Evolutionary conservation across 2,888 invertebrate species (phyloP).

Genomic region (Dione juno): DNA sequence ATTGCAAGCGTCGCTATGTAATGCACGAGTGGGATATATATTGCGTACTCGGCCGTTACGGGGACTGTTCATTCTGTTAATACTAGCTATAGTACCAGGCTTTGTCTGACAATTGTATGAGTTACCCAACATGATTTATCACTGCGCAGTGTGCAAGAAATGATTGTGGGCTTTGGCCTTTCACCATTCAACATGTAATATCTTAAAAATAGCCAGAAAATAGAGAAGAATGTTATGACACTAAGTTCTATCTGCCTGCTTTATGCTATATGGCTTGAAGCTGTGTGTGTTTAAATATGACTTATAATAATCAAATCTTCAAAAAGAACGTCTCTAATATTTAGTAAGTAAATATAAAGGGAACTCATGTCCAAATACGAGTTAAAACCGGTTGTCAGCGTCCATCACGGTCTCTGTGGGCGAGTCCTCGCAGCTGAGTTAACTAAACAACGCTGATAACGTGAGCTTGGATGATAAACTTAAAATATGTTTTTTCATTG

Average conservation of each 20-base stretch:
- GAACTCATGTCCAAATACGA: not conserved
- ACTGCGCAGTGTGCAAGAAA: no score
- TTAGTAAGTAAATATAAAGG: slow-evolving; percentile 7
- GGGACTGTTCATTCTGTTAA: not conserved
- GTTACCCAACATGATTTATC: no score
- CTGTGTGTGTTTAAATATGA: no score
- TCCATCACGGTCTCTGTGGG: not conserved
- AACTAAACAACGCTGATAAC: not conserved
- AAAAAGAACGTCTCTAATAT: not conserved
- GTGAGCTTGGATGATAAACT: no score
- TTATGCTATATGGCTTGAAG: no score
- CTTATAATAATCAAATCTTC: not conserved
- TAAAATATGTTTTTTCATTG: no score
- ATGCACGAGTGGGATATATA: not conserved
- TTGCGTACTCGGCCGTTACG: not conserved
- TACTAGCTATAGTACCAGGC: not conserved
- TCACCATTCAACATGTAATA: no score
- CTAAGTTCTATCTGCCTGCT: no score
- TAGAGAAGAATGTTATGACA: no score
- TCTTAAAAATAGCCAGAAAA: no score
- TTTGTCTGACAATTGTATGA: no score
- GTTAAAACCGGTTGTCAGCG: not conserved
- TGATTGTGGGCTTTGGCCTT: no score
- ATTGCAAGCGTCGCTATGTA: slow-evolving; percentile 1
- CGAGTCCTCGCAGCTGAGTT: not conserved